phyloP scores from a whole-genome alignment of 1,140 invertebrate genomes.

The Ooceraea biroi region DNA sequence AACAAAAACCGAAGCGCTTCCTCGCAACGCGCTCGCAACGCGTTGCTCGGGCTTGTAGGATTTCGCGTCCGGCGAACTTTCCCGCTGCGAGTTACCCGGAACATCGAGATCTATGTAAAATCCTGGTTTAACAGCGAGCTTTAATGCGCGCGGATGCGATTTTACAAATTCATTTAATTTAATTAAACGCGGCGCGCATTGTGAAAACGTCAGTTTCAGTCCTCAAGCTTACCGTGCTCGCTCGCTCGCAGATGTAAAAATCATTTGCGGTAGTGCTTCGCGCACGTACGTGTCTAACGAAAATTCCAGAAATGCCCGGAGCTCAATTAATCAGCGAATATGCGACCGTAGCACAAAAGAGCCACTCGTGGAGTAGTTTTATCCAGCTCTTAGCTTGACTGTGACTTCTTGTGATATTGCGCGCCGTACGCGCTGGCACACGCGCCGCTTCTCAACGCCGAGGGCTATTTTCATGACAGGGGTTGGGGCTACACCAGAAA shows the following conservation, averaged over 20 bases:
- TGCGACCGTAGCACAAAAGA: background rate
- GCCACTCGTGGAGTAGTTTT: slow-evolving; percentile 43
- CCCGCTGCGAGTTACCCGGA: background rate
- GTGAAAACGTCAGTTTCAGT: too few relatives aligned
- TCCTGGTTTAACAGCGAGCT: too few relatives aligned
- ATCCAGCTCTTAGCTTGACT: background rate
- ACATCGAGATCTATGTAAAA: too few relatives aligned
- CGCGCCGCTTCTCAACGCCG: slow-evolving; percentile 59
- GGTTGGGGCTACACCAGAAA: slow-evolving; percentile 61
- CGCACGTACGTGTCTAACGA: too few relatives aligned
- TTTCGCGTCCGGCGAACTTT: slow-evolving; percentile 4
- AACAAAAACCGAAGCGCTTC: slow-evolving; percentile 44
- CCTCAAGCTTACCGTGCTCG: too few relatives aligned
- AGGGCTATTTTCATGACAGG: slow-evolving; percentile 67
- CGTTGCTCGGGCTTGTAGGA: too few relatives aligned
- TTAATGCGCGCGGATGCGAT: too few relatives aligned
- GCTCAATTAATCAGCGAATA: slow-evolving; percentile 20
- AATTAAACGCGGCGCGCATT: too few relatives aligned
- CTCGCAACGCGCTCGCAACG: slow-evolving; percentile 9
- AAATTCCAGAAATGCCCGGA: background rate
- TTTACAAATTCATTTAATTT: too few relatives aligned
- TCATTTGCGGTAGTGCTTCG: background rate
- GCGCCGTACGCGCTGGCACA: slow-evolving; percentile 42
- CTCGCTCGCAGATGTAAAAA: background rate
- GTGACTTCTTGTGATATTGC: slow-evolving; percentile 43